Percentiles rank a stretch among this genome's conserved stretches.
phyloP scores from a whole-genome alignment of 2,797 vertebrate species.

The Spinus pinus region DNA sequence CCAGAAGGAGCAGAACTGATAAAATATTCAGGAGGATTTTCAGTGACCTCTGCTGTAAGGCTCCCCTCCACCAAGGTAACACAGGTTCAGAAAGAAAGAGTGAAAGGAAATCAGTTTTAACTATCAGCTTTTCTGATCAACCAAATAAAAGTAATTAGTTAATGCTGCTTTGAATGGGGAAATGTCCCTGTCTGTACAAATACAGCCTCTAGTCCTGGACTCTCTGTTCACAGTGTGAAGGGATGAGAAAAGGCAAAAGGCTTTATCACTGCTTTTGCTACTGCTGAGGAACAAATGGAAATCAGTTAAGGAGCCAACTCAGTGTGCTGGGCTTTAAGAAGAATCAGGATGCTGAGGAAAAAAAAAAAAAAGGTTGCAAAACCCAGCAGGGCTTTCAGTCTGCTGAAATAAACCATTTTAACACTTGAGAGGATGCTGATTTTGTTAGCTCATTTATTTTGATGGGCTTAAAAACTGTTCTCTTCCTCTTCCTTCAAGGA shows the following conservation, averaged over 20 bases:
- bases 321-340: background rate
- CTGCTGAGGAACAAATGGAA: background rate
- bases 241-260: background rate
- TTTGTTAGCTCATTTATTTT: background rate
- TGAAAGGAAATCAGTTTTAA: background rate
- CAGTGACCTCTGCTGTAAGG: slow-evolving; percentile 26
- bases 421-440: background rate
- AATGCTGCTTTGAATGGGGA: background rate
- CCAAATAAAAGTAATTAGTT: background rate
- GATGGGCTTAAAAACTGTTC: background rate
- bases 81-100: background rate
- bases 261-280: background rate
- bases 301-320: background rate
- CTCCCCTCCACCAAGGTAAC: background rate
- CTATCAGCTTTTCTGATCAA: background rate
- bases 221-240: background rate
- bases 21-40: slow-evolving; percentile 65
- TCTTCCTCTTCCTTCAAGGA: background rate
- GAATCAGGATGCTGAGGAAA: background rate
- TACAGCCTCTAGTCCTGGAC: background rate
- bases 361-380: background rate
- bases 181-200: background rate
- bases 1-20: slow-evolving; percentile 38
- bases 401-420: background rate
- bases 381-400: background rate